Conservation (phyloP, 2,113 vertebrate genomes). For the Echinops telfairi region DNA sequence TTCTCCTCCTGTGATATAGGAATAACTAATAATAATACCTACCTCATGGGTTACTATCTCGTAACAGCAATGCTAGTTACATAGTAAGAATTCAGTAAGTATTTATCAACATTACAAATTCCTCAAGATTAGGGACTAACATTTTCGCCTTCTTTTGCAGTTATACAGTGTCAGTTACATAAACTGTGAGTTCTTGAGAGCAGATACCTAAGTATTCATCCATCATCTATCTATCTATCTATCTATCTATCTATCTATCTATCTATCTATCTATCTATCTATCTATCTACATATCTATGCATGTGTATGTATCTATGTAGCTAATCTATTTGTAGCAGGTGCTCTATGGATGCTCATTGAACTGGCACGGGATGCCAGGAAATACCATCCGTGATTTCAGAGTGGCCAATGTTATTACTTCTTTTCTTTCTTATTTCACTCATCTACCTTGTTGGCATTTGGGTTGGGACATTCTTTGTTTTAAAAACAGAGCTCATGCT, state of each 20-base stretch:
- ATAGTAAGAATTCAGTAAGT: neutral
- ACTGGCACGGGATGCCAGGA: neutral
- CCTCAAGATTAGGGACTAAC: neutral
- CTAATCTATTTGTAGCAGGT: neutral
- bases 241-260: neutral
- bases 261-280: neutral
- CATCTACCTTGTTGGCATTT: neutral
- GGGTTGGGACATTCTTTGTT: neutral
- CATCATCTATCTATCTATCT: neutral
- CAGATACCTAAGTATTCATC: neutral
- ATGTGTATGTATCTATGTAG: neutral
- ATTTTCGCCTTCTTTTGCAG: constrained; percentile 16
- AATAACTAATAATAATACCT: neutral
- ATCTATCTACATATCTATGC: neutral
- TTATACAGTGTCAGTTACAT: neutral
- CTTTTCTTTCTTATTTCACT: neutral
- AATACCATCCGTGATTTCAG: neutral
- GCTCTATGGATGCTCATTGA: neutral
- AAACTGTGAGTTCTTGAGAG: neutral
- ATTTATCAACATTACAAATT: neutral
- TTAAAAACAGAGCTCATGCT: neutral
- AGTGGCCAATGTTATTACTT: neutral
- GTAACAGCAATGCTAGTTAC: neutral
- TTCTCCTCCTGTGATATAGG: neutral
- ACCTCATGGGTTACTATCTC: neutral